phyloP scores from a whole-genome alignment of 2,113 vertebrate genomes.

The Saguinus midas region DNA sequence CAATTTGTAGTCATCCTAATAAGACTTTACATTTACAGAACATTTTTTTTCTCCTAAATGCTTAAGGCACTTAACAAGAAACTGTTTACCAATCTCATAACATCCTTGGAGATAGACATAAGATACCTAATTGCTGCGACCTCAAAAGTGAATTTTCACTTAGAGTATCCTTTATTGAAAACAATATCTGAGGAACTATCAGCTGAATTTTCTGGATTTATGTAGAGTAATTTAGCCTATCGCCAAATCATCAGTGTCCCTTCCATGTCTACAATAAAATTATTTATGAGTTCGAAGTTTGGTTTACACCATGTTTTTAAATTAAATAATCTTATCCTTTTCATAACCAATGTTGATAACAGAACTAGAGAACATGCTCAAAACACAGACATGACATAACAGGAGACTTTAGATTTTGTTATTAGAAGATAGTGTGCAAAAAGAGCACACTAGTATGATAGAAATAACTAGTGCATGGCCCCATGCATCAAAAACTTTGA shows the following conservation, averaged over 20 bases:
- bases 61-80: slow-evolving; percentile 45
- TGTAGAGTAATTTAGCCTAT: not conserved
- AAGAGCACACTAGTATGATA: not conserved
- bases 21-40: slow-evolving; percentile 9
- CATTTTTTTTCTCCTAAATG: slow-evolving; percentile 9
- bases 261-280: not conserved
- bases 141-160: slow-evolving; percentile 14
- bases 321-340: slow-evolving; percentile 47
- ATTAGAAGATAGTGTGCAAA: not conserved
- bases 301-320: slow-evolving; percentile 32
- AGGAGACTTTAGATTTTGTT: not conserved
- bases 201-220: not conserved
- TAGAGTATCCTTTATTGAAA: not conserved
- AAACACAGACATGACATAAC: not conserved
- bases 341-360: not conserved
- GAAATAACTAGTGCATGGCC: not conserved
- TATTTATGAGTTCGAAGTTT: slow-evolving; percentile 19
- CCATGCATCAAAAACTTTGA: not conserved
- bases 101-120: not conserved
- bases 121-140: not conserved
- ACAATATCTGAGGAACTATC: not conserved
- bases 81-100: not conserved
- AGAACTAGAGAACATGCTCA: not conserved
- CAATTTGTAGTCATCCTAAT: not conserved
- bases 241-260: not conserved